Evolutionary conservation across 2,888 invertebrate genomes (phyloP).

Genomic region (Archaeoteleia sp.): DNA sequence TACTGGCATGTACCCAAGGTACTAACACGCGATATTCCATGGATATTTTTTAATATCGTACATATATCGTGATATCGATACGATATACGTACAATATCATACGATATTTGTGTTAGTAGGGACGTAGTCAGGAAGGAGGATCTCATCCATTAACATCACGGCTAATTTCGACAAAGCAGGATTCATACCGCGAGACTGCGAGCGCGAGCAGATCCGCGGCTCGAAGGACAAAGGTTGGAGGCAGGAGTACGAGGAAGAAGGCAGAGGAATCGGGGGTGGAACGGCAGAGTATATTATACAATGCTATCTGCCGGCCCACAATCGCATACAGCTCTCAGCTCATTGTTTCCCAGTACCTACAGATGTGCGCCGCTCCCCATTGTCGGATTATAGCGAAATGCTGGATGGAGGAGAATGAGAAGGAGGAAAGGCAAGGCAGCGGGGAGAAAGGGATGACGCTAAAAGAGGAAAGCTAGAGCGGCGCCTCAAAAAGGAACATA

Average conservation of each 20-base stretch:
- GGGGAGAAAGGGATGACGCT: slow-evolving; percentile 24
- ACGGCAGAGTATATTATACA: slow-evolving; percentile 73
- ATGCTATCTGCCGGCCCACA: slow-evolving; percentile 72
- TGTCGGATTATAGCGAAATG: slow-evolving; percentile 49
- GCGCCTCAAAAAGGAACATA: slow-evolving; percentile 52
- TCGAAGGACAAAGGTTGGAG: slow-evolving; percentile 50
- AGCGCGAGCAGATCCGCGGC: slow-evolving; percentile 49
- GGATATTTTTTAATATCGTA: too few relatives aligned
- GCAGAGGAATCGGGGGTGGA: slow-evolving; percentile 49
- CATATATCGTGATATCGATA: too few relatives aligned
- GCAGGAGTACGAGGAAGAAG: slow-evolving; percentile 40
- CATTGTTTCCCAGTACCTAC: slow-evolving; percentile 72
- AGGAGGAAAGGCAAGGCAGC: slow-evolving; percentile 45
- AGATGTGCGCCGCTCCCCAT: slow-evolving; percentile 66
- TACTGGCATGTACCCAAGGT: too few relatives aligned
- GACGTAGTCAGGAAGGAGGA: slow-evolving; percentile 48
- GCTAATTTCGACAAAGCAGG: slow-evolving; percentile 64
- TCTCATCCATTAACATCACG: slow-evolving; percentile 66
- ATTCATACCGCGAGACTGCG: slow-evolving; percentile 57
- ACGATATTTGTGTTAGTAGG: too few relatives aligned
- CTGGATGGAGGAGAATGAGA: slow-evolving; percentile 39
- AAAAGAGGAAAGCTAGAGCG: slow-evolving; percentile 35
- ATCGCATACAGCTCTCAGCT: slow-evolving; percentile 70
- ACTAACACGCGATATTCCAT: too few relatives aligned
- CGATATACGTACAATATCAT: too few relatives aligned